These are phyloP conservation scores for Drosophila subquinaria DNA, from an alignment of 2,888 invertebrate species.

Conservation along the genomic window DNA sequence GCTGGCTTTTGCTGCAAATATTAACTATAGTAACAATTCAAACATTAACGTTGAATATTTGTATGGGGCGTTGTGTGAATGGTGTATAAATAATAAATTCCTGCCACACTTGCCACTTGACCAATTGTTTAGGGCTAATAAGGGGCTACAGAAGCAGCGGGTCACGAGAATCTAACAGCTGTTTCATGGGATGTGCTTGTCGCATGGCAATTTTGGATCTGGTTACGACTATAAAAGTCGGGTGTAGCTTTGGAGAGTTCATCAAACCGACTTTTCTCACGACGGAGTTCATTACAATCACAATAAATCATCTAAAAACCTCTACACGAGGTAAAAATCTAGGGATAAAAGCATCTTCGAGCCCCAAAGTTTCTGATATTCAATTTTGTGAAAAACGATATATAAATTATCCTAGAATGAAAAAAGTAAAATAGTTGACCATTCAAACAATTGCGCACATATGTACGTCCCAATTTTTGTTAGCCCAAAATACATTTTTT, in stretches of 20 bases:
- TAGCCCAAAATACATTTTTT: too few relatives aligned
- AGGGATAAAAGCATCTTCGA: too few relatives aligned
- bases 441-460: too few relatives aligned
- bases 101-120: neutral
- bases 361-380: too few relatives aligned
- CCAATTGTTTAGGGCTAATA: neutral
- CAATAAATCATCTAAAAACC: too few relatives aligned
- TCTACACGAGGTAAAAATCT: too few relatives aligned
- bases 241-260: neutral
- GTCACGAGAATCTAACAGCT: slow-evolving; percentile 49
- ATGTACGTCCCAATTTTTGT: too few relatives aligned
- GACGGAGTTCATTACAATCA: too few relatives aligned
- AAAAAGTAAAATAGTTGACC: too few relatives aligned
- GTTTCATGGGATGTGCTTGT: neutral
- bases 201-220: neutral
- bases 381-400: too few relatives aligned
- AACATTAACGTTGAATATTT: slow-evolving; percentile 5
- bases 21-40: slow-evolving; percentile 6
- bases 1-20: neutral
- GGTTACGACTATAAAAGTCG: slow-evolving; percentile 25
- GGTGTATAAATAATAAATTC: slow-evolving; percentile 3
- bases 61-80: neutral
- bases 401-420: too few relatives aligned
- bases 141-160: neutral
- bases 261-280: slow-evolving; percentile 42